Evolutionary conservation across 2,888 invertebrate species (phyloP).

Genomic region (Ophraella communa): DNA sequence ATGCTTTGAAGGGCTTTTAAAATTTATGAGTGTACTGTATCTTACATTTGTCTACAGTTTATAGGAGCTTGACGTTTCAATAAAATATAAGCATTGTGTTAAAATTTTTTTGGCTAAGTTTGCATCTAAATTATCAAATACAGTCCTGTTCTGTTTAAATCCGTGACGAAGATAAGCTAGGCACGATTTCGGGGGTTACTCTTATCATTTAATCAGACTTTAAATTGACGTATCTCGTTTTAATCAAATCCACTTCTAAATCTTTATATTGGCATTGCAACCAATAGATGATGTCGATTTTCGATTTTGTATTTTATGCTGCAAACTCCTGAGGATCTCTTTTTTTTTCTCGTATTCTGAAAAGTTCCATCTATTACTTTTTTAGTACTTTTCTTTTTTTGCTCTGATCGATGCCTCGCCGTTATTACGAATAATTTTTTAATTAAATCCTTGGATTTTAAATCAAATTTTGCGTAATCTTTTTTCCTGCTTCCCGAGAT

Average conservation of each 20-base stretch:
- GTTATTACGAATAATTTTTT: background rate
- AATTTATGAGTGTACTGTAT: too few species aligned
- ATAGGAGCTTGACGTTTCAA: too few species aligned
- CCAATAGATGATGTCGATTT: conserved; percentile 5
- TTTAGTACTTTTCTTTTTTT: too few species aligned
- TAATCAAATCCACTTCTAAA: conserved; percentile 48
- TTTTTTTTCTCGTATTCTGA: conserved; percentile 23
- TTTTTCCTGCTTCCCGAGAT: background rate
- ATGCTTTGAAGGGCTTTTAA: too few species aligned
- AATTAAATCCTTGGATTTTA: background rate
- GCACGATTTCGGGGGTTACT: conserved; percentile 44
- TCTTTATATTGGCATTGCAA: conserved; percentile 29
- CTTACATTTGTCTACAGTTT: too few species aligned
- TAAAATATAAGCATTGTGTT: too few species aligned
- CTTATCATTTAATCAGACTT: conserved; percentile 54
- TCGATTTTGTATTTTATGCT: conserved; percentile 20
- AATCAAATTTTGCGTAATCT: background rate
- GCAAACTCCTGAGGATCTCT: conserved; percentile 7
- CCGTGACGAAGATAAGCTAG: conserved; percentile 49
- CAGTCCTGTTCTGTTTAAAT: conserved; percentile 37
- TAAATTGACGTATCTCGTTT: conserved; percentile 54
- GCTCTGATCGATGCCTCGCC: background rate
- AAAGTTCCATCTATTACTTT: conserved; percentile 11
- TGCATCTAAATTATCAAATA: too few species aligned
- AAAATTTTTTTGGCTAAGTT: too few species aligned